phyloP scores from a whole-genome alignment of 2,113 vertebrate species.

The Gobiocypris rarus region DNA sequence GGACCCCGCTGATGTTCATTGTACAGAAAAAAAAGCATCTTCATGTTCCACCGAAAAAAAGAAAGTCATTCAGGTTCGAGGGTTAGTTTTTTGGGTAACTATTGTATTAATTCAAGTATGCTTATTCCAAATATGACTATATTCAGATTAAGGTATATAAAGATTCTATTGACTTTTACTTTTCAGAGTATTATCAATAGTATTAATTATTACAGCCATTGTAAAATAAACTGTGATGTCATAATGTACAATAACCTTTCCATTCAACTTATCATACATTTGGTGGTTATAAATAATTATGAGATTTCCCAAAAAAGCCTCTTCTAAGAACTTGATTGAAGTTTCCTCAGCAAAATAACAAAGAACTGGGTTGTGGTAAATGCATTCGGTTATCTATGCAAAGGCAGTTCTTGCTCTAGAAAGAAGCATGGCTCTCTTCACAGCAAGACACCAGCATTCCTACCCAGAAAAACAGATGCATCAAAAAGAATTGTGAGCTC shows the following conservation, averaged over 20 bases:
- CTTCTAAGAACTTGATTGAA: slow-evolving; percentile 65
- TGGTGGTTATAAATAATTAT: slow-evolving; percentile 51
- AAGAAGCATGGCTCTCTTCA: slow-evolving; percentile 62
- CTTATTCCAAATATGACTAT: neutral
- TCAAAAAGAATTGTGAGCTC: slow-evolving; percentile 58
- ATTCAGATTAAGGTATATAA: neutral
- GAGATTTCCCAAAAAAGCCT: slow-evolving; percentile 51
- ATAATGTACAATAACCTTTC: neutral
- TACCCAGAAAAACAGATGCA: slow-evolving; percentile 51
- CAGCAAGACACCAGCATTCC: slow-evolving; percentile 60
- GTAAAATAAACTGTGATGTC: slow-evolving; percentile 5
- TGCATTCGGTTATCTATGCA: slow-evolving; percentile 63
- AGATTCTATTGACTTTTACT: neutral
- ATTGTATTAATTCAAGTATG: neutral
- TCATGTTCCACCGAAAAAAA: no score
- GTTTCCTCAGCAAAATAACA: slow-evolving; percentile 64
- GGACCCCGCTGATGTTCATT: neutral
- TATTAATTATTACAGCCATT: neutral
- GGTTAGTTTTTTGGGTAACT: neutral
- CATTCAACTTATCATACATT: neutral
- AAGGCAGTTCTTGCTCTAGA: slow-evolving; percentile 61
- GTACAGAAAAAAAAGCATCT: neutral
- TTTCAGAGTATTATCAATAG: neutral
- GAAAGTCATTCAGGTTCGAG: neutral
- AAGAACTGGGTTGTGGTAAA: slow-evolving; percentile 51